Percentiles rank a stretch among this genome's conserved stretches.
Conservation (phyloP, 2,797 vertebrate species). For the Xyrichtys novacula region DNA sequence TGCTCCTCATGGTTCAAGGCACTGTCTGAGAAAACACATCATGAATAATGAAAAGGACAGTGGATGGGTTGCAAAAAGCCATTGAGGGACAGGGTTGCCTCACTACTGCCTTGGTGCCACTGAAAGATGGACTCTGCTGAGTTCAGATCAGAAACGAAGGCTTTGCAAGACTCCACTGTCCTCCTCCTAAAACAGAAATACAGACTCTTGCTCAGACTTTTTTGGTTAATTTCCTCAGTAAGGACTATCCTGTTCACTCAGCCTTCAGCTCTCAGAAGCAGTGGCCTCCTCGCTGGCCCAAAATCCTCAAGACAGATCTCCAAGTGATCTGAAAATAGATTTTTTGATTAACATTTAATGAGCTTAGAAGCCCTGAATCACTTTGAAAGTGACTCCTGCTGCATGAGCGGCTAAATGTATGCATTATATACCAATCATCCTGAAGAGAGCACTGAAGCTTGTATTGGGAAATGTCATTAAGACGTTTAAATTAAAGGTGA, state of each 20-base stretch:
- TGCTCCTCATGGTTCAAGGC: slow-evolving; percentile 70
- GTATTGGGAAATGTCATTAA: neutral
- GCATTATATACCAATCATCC: slow-evolving; percentile 53
- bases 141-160: too few species aligned
- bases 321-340: slow-evolving; percentile 88
- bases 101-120: slow-evolving; percentile 48
- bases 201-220: neutral
- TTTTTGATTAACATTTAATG: slow-evolving; percentile 90
- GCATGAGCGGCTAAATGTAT: slow-evolving; percentile 53
- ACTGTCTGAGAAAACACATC: slow-evolving; percentile 73
- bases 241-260: slow-evolving; percentile 42
- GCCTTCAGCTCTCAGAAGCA: slow-evolving; percentile 54
- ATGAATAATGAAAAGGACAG: slow-evolving; percentile 78
- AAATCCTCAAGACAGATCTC: slow-evolving; percentile 86
- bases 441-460: slow-evolving; percentile 9
- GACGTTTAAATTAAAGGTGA: too few species aligned
- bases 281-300: slow-evolving; percentile 75
- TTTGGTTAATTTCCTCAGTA: slow-evolving; percentile 11
- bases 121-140: slow-evolving; percentile 45
- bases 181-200: neutral
- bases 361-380: slow-evolving; percentile 84
- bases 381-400: slow-evolving; percentile 82
- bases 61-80: slow-evolving; percentile 67
- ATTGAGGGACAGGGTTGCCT: slow-evolving; percentile 52
- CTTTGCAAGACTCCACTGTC: neutral